Base-by-base conservation (phyloP, 1,140 invertebrate species). In the Medauroidea extradentata region DNA sequence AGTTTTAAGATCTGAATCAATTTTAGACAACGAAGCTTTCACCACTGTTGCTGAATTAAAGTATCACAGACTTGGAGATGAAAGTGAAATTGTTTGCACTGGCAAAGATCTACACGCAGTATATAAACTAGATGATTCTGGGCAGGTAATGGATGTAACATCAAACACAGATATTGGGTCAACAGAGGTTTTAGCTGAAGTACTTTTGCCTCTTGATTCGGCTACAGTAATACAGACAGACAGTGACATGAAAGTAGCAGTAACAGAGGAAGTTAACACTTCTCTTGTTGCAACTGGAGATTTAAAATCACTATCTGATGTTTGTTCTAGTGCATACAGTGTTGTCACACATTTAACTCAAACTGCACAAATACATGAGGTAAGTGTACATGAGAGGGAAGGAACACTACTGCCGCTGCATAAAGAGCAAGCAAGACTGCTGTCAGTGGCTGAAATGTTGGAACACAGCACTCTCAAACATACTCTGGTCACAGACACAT, bases 261-360 rank as follows among this genome's bases (percentile, higher is more conserved):
- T 57, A 55, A 34, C 58, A 24, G 63, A 64, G 59, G 60, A 64
- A 23, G 41, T 64, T 42, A 27, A 58, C 14, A 46, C 59, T 51
- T 49, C 52, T n/a, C 25, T 25, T 8, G 39, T 34, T 29, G 46
- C 49, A 4, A 39, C 38, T 46, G 56, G 39, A 19, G 49, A 44
- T n/a, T 23, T 57, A 24, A 7, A 34, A n/a, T 14, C 13, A 44
- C 41, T 19, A 43, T 24, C 39, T 21, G 41, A 44, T 44, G 16
- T 27, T 14, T n/a, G 11, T 24, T 7, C 41, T 25, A 27, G 16
- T 18, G 18, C 16, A 23, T 23, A 3, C 23, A 24, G 24, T 16
- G n/a, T n/a, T 44, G n/a, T 34, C 29, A 34, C 29, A 34, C 29
- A 34, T 34, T 34, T 11, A 34, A 7, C 29, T 34, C 14, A 42